Base-by-base conservation (phyloP, 2,797 vertebrate species). In the Sebastes reedi region DNA sequence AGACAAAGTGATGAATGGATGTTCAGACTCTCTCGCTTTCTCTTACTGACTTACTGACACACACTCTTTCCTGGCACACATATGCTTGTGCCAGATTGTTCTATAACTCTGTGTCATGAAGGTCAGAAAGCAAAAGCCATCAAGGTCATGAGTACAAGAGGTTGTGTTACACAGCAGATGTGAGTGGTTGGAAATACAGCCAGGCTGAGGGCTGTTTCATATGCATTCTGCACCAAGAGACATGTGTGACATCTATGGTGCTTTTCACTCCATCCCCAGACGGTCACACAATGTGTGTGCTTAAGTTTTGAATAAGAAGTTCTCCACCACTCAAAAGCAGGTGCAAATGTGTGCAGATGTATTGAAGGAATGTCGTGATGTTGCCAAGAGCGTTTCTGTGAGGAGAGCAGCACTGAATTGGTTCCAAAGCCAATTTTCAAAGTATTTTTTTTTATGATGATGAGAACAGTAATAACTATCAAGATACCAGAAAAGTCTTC, bases 71-170 rank as follows among this genome's bases (percentile, higher is more conserved):
- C 59, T 20, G 59, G 34, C 50, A 14, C 25, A 72, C 32, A 16
- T 56, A 14, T 7, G 14, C 54, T 72, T n/a, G 12, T 60, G n/a
- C 22, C 65, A 72, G 34, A 84, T 68, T 67, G 65, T 25, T 73
- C 29, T 72, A 29, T 74, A 67, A 16, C 34, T 69, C 71, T 64
- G 64, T 70, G 65, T 83, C 85, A 67, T 36, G 32, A 69, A 72
- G 70, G 77, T 83, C 61, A 80, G 61, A 73, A 20, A 79, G 68
- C 52, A 75, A 62, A 77, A 68, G 50, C 22, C 74, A 65, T 60
- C 30, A 54, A 60, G 18, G 56, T 83, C 62, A 59, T 52, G 12
- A 27, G 25, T 18, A 67, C 50, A 68, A 60, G 42, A 69, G 32
- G 39, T 61, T 64, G 75, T 50, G 54, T 61, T 29, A 58, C 66